These are phyloP conservation scores for Phrynocephalus guinanensis DNA, from an alignment of 2,797 vertebrate species.

Conservation along the genomic window DNA sequence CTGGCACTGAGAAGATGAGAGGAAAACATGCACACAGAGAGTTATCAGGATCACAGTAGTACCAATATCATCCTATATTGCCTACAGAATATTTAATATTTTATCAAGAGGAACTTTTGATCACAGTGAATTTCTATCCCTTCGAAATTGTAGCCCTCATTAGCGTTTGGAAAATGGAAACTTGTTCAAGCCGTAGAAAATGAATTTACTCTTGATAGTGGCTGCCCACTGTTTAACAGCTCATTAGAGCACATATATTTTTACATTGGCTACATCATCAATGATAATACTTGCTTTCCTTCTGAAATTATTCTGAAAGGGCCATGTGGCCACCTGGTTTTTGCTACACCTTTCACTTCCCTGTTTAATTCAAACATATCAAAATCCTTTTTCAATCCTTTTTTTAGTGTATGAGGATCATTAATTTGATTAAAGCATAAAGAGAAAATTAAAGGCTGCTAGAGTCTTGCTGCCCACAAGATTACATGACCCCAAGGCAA, in stretches of 20 bases:
- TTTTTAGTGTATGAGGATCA: constrained; percentile 35
- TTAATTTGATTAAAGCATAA: constrained; percentile 46
- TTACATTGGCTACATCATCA: background rate
- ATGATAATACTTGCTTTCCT: constrained; percentile 32
- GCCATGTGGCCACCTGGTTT: constrained; percentile 30
- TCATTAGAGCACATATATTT: constrained; percentile 10
- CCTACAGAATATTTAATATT: constrained; percentile 37
- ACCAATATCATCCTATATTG: constrained; percentile 53
- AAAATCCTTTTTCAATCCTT: constrained; percentile 15
- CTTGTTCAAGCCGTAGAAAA: constrained; percentile 38
- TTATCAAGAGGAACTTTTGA: constrained; percentile 44
- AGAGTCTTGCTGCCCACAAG: constrained; percentile 46
- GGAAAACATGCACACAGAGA: constrained; percentile 13
- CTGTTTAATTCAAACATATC: background rate
- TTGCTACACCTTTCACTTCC: constrained; percentile 43
- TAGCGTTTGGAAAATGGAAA: constrained; percentile 33
- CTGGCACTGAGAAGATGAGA: constrained; percentile 29
- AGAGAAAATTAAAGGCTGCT: constrained; percentile 62
- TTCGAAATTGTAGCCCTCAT: constrained; percentile 37
- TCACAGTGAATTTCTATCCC: constrained; percentile 34
- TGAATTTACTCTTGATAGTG: constrained; percentile 9
- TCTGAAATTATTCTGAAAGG: constrained; percentile 22
- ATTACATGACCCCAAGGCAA: constrained; percentile 50
- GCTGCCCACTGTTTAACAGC: background rate
- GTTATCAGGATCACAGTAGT: constrained; percentile 38